These are phyloP conservation scores for Baryphthengus martii DNA, from an alignment of 2,113 vertebrate species.

Conservation along the genomic window DNA sequence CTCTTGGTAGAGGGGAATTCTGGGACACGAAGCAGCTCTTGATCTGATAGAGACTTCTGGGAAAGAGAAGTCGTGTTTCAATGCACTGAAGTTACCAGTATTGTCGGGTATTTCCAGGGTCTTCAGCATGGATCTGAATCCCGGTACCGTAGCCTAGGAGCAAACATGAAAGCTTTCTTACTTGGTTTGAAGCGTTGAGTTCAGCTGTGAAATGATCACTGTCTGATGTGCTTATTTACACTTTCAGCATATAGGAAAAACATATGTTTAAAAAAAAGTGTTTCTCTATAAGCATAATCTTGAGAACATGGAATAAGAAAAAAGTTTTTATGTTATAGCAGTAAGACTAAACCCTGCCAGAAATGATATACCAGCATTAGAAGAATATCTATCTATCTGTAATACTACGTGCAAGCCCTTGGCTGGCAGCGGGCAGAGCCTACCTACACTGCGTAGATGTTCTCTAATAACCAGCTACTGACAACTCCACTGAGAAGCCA, in stretches of 20 bases:
- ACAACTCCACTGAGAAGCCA: fast-evolving
- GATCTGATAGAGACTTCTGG: not conserved
- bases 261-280: not conserved
- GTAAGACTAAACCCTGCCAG: not conserved
- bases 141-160: conserved; percentile 72
- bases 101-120: conserved; percentile 60
- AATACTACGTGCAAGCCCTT: not conserved
- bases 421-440: not conserved
- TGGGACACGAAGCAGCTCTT: conserved; percentile 42
- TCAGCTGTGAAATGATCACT: not conserved
- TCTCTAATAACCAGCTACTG: not conserved
- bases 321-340: fast-evolving
- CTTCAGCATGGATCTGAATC: conserved; percentile 50
- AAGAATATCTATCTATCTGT: not conserved
- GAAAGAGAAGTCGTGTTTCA: conserved; percentile 71
- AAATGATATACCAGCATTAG: not conserved
- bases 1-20: conserved; percentile 46
- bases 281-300: not conserved
- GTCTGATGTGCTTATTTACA: not conserved
- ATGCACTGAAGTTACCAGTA: conserved; percentile 65
- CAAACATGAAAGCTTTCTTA: conserved; percentile 19
- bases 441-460: fast-evolving
- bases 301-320: not conserved
- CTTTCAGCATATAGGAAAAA: fast-evolving
- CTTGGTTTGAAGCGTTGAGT: not conserved